A percentile compares a stretch with the other conserved stretches of the same genome.
Conservation (phyloP, 2,888 invertebrate genomes). For the Hirtodrosophila alboralis region DNA sequence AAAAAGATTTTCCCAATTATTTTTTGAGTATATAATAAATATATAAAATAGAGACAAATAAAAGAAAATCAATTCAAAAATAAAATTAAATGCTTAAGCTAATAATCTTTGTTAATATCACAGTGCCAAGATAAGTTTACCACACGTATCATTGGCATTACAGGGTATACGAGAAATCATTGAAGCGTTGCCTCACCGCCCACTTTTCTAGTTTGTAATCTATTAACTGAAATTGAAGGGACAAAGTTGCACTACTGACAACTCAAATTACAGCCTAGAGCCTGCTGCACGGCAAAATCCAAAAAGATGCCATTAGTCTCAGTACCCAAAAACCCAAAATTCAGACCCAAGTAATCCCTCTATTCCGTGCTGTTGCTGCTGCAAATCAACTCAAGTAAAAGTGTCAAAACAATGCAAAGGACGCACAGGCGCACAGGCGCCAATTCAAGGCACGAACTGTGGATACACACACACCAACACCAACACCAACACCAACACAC, state of each 20-base stretch:
- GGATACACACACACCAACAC: constrained; percentile 6
- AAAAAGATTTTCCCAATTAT: too few species aligned
- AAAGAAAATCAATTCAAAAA: too few species aligned
- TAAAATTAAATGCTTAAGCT: too few species aligned
- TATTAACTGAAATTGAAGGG: not conserved
- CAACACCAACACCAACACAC: constrained; percentile 2
- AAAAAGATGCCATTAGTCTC: constrained; percentile 23
- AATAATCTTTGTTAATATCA: too few species aligned
- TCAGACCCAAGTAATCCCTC: constrained; percentile 33
- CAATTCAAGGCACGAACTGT: constrained; percentile 13
- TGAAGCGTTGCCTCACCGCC: too few species aligned
- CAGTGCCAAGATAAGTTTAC: too few species aligned
- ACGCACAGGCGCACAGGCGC: constrained; percentile 57
- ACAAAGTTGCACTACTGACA: constrained; percentile 17
- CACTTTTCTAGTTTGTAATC: not conserved
- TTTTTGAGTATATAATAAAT: too few species aligned
- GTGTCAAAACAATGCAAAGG: constrained; percentile 72
- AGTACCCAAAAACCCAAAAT: not conserved
- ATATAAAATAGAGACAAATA: too few species aligned
- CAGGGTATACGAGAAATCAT: too few species aligned
- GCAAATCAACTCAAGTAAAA: constrained; percentile 73
- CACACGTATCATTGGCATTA: too few species aligned
- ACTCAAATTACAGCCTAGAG: constrained; percentile 15
- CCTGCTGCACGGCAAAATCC: constrained; percentile 10
- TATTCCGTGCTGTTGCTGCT: constrained; percentile 33